Evolutionary conservation across 1,140 invertebrate species (phyloP), one percentile per base, ranked within the genome.

Genomic region (Drosophila kurseongensis): DNA sequence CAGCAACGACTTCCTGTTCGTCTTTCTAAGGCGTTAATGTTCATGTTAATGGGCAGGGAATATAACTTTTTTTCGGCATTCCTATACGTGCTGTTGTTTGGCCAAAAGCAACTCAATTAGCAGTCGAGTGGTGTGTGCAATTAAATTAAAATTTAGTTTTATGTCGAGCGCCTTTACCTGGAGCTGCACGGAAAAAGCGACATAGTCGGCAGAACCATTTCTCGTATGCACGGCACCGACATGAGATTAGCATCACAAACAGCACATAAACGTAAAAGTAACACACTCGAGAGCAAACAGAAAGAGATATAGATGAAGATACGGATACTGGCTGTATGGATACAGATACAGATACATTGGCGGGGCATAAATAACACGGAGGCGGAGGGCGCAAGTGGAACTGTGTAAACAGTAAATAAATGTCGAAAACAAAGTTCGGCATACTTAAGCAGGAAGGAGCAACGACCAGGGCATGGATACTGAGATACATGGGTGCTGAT

Each of bases 81-180:
- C 45, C 48, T 74, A 35, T 59, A 52, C 52, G 36, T 44, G 32
- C 14, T 56, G 32, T 40, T 35, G 29, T 35, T 40, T 40, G 50
- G 18, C 23, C 38, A 40, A 47, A 56, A 75, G 68, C 76, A 74
- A 78, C 84, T 88, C 80, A 88, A 88, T 88, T 88, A 83, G 79
- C 56, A 88, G 83, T 89, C 83, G 71, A 56, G 63, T 69, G 75
- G 63, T 68, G 83, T 74, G 80, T 76, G 84, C 83, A 88, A 88
- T 88, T 88, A 88, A 88, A 88, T 89, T 79, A 74, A 88, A 89
- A 83, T 88, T 88, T 82, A 88, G 88, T 88, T 88, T 88, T 83
- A 89, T 88, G 75, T 73, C 50, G 69, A 76, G 75, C 66, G 80
- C 60, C 69, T 67, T 57, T 40, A 51, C 57, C 38, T 47, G 51